Conservation (phyloP, 2,797 vertebrate species). For the Microctenopoma steveboyesi region DNA sequence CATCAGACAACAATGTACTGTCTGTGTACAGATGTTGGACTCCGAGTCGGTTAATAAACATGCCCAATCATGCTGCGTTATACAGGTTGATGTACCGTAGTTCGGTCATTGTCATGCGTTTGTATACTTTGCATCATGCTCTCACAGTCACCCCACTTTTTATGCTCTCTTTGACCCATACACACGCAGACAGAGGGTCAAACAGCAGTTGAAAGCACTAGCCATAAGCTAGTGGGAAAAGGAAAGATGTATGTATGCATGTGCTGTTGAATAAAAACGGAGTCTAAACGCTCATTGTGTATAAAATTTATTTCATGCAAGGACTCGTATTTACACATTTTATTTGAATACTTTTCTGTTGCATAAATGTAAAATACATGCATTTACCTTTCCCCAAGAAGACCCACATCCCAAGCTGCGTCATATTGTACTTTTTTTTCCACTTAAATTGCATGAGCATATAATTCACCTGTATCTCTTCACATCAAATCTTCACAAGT, state of each 20-base stretch:
- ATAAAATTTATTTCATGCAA: slow-evolving; percentile 99
- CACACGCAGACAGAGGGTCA: slow-evolving; percentile 56
- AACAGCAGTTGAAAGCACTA: slow-evolving; percentile 69
- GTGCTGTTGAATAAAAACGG: slow-evolving; percentile 85
- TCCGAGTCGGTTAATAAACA: slow-evolving; percentile 74
- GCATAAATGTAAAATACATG: slow-evolving; percentile 99
- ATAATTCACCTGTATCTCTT: slow-evolving; percentile 77
- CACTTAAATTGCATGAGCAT: slow-evolving; percentile 75
- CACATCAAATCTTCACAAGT: slow-evolving; percentile 87
- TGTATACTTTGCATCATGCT: slow-evolving; percentile 73
- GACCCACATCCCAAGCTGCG: slow-evolving; percentile 81
- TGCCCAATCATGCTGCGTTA: slow-evolving; percentile 78
- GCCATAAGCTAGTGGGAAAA: slow-evolving; percentile 49
- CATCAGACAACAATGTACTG: slow-evolving; percentile 62
- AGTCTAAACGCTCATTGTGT: slow-evolving; percentile 86
- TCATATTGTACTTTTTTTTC: slow-evolving; percentile 45
- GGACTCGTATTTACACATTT: slow-evolving; percentile 87
- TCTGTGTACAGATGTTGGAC: slow-evolving; percentile 70
- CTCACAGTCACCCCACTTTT: slow-evolving; percentile 67
- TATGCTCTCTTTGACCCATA: slow-evolving; percentile 68
- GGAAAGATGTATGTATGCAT: slow-evolving; percentile 75
- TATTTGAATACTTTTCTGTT: slow-evolving; percentile 88
- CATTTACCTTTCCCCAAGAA: slow-evolving; percentile 94
- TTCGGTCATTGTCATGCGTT: slow-evolving; percentile 78
- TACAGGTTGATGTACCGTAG: slow-evolving; percentile 59